Percentiles rank a stretch among this genome's conserved stretches.
Conservation (phyloP, 2,113 vertebrate species). For the Chauna torquata region DNA sequence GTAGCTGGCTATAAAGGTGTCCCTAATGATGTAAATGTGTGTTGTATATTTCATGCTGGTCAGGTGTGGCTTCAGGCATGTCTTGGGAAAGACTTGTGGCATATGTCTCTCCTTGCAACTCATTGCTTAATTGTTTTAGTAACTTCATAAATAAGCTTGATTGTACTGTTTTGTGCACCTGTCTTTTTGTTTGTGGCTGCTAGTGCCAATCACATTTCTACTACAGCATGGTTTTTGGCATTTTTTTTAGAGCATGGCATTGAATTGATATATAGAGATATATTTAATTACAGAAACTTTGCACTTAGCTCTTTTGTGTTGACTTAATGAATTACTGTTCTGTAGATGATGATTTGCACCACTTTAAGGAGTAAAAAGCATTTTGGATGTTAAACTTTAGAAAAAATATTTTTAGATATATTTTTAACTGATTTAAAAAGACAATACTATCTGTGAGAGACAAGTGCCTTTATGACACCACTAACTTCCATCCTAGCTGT, state of each 20-base stretch:
- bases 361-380: slow-evolving; percentile 14
- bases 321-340: neutral
- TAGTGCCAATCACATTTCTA: slow-evolving; percentile 56
- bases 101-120: neutral
- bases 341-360: neutral
- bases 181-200: slow-evolving; percentile 36
- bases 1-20: neutral
- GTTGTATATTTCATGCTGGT: neutral
- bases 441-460: slow-evolving; percentile 43
- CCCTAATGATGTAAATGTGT: neutral
- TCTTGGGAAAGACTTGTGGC: neutral
- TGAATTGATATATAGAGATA: neutral
- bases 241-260: slow-evolving; percentile 29
- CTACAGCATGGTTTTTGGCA: neutral
- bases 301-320: slow-evolving; percentile 9
- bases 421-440: slow-evolving; percentile 19
- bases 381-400: neutral
- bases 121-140: neutral
- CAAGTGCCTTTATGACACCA: slow-evolving; percentile 70
- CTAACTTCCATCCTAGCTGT: neutral
- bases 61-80: slow-evolving; percentile 5
- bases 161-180: neutral
- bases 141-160: neutral
- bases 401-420: slow-evolving; percentile 37
- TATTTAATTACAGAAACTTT: slow-evolving; percentile 3